Evolutionary conservation across 2,888 invertebrate species (phyloP).

Genomic region (Apamea monoglypha): DNA sequence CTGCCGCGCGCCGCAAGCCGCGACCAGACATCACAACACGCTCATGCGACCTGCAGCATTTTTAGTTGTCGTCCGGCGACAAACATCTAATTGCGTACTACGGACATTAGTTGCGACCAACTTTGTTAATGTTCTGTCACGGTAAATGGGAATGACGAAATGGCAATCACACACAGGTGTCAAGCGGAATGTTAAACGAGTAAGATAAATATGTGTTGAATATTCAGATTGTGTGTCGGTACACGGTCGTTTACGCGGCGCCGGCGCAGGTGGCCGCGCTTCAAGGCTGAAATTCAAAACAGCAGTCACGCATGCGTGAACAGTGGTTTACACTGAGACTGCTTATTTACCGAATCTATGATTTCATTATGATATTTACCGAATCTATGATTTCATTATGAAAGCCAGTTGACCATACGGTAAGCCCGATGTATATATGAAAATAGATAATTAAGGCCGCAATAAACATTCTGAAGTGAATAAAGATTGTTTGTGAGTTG

Average conservation of each 20-base stretch:
- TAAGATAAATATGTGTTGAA: conserved; percentile 88
- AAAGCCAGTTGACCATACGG: conserved; percentile 26
- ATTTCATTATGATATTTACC: conserved; percentile 71
- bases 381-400: conserved; percentile 67
- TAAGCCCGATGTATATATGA: conserved; percentile 33
- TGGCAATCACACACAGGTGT: conserved; percentile 86
- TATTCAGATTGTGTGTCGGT: conserved; percentile 90
- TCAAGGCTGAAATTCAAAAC: conserved; percentile 91
- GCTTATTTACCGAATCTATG: conserved; percentile 75
- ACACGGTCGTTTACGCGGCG: conserved; percentile 91
- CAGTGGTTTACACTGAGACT: conserved; percentile 79
- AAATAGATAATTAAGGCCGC: conserved; percentile 28
- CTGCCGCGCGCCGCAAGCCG: conserved; percentile 86
- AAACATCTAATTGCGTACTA: conserved; percentile 56
- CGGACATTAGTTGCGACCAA: conserved; percentile 53
- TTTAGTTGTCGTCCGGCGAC: conserved; percentile 60
- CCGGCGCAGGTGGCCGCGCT: conserved; percentile 91
- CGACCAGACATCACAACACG: conserved; percentile 64
- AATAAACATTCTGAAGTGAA: conserved; percentile 18
- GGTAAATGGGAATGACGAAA: conserved; percentile 77
- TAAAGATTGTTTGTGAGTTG: conserved; percentile 23
- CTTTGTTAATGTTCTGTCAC: conserved; percentile 67
- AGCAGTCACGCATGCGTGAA: conserved; percentile 89
- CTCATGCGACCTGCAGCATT: conserved; percentile 63
- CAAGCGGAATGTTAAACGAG: conserved; percentile 86